Conservation (phyloP, 1,140 invertebrate species). For the Nymphalis io region DNA sequence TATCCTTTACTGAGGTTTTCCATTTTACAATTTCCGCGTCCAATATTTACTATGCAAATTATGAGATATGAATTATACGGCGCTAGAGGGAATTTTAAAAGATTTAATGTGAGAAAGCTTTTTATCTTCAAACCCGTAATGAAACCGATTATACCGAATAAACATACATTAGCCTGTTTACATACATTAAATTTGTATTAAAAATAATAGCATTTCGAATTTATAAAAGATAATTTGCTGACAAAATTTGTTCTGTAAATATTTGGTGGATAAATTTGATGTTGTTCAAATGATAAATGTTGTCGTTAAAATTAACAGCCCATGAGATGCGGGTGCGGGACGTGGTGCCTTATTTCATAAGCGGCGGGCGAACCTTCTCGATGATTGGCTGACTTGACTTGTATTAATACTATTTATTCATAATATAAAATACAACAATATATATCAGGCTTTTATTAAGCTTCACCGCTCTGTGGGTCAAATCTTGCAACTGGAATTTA, state of each 20-base stretch:
- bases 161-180: conserved; percentile 6
- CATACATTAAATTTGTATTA: conserved; percentile 7
- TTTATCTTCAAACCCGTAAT: conserved; percentile 18
- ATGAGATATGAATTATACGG: conserved; percentile 13
- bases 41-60: conserved; percentile 12
- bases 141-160: conserved; percentile 3
- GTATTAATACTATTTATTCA: not conserved
- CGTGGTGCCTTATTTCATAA: conserved; percentile 11
- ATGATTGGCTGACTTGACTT: not conserved
- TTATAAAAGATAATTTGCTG: not conserved
- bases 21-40: not conserved
- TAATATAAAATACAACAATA: too few species aligned
- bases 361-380: not conserved
- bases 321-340: conserved; percentile 9
- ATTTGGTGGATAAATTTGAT: not conserved
- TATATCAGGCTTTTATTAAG: too few species aligned
- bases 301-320: conserved; percentile 32
- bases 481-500: too few species aligned
- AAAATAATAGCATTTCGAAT: not conserved
- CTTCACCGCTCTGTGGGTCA: too few species aligned
- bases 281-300: conserved; percentile 2
- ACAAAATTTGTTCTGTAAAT: too few species aligned
- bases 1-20: not conserved
- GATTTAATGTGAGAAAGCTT: conserved; percentile 19
- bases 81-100: conserved; percentile 9